Evolutionary conservation across 2,888 invertebrate genomes (phyloP), one percentile per base, ranked within the genome.

Genomic region (Phaonia tiefii): DNA sequence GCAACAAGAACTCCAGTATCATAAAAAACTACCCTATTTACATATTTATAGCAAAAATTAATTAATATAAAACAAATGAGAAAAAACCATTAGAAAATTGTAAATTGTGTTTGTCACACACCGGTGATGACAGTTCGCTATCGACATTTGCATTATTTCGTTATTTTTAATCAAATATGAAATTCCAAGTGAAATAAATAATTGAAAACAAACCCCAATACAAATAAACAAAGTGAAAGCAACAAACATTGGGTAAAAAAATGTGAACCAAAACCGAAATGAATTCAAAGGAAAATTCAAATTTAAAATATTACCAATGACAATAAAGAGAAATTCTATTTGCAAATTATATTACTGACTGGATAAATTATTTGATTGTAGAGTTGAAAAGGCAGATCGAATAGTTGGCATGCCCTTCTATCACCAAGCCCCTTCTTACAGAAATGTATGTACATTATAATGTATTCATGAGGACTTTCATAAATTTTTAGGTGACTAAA

Each of bases 131-230:
- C 63, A 63, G 63, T 42, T 37, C 63, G 37, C 63, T 37, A 60
- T 63, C 63, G 63, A 42, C 42, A 63, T 63, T 63, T 63, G 63
- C 63, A 63, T 63, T 63, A 63, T 63, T 63, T 63, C 63, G 63
- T 63, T 63, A 42, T 63, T 63, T 42, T 42, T 63, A 63, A 63
- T 63, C 63, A 63, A 63, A 63, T 63, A 63, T 63, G 42, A 63
- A 63, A 63, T 42, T 42, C 22, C 15, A 37, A 15, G 20, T 60
- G 8, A 17, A 60, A 60, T 60, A 37, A 63, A 39, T 37, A 20
- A 42, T 17, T 22, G 31, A n/a, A n/a, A 31, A 31, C 31, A 31
- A 31, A 31, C n/a, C n/a, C n/a, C n/a, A n/a, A n/a, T n/a, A 37
- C 20, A 63, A 42, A 63, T 39, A 42, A 42, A 63, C 39, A 51